Evolutionary conservation across 2,113 vertebrate species (phyloP), one percentile per base, ranked within the genome.

Genomic region (Cygnus buccinator): DNA sequence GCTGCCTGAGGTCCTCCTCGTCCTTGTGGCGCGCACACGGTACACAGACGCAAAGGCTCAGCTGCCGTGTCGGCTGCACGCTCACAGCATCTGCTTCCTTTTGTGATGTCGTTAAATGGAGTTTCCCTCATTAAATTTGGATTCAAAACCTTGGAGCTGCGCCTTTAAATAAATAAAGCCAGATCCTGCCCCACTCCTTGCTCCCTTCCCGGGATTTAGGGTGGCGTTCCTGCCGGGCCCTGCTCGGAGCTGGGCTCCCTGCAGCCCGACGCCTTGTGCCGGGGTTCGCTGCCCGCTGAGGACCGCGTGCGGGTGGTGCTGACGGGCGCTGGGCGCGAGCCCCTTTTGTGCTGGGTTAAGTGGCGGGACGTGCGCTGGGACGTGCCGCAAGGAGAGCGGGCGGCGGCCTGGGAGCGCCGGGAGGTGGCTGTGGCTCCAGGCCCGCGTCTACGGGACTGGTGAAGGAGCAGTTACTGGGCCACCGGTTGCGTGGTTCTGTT

Each of bases 141-240:
- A 29, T 62, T 90, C 59, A 8, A 28, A 81, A 54, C 65, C 75
- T 81, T 94, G 73, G 81, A 75, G 41, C 13, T 3, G 20, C 89
- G 89, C 86, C 73, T 90, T 55, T 63, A 39, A 41, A 7, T 78
- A 93, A 93, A 18, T 26, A 25, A 77, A 92, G 76, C 41, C 87
- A 87, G 83, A 78, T 58, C 43, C 35, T 93, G 35, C 65, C 23
- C 66, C 75, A 72, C 74, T 59, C 14, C 13, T 67, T 77, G 33
- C 43, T 63, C 29, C 48, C 78, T 52, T 29, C 28, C 54, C 13
- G 44, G 48, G 44, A 19, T 73, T 93, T 85, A 35, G 1, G 6
- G 43, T 26, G 8, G 13, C 1, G 4, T 68, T 11, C 55, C 63
- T 6, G 0, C 3, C 29, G 65, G 84, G n/a, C 11, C 50, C 19